Evolutionary conservation across 2,888 invertebrate species (phyloP).

Genomic region (Himalopsyche tibetana): DNA sequence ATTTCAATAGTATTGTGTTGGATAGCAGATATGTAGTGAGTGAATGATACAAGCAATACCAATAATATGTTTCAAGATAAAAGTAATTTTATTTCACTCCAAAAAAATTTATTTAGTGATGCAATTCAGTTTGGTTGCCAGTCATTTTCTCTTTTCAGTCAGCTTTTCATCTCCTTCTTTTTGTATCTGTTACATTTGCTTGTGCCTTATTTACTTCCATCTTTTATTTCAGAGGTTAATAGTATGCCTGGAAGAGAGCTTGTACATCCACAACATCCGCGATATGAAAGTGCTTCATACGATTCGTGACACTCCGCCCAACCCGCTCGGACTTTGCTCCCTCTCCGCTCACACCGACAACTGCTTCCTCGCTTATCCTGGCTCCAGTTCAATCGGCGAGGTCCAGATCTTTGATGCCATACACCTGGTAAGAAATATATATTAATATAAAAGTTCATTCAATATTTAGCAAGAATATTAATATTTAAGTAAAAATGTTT

Average conservation of each 20-base stretch:
- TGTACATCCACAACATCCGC: constrained; percentile 98
- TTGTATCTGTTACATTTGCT: neutral
- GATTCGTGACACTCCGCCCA: constrained; percentile 98
- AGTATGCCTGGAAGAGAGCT: constrained; percentile 97
- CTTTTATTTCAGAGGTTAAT: constrained; percentile 85
- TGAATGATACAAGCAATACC: too few relatives aligned
- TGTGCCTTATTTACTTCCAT: neutral
- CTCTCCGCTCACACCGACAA: constrained; percentile 92
- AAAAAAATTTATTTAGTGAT: too few relatives aligned
- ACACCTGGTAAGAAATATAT: constrained; percentile 82
- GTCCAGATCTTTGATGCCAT: constrained; percentile 96
- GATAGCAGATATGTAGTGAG: too few relatives aligned
- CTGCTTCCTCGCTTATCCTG: constrained; percentile 97
- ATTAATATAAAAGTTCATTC: neutral
- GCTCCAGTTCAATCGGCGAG: constrained; percentile 94
- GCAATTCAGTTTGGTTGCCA: too few relatives aligned
- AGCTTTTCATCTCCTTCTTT: too few relatives aligned
- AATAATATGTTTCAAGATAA: too few relatives aligned
- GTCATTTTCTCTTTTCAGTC: too few relatives aligned
- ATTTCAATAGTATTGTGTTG: too few relatives aligned
- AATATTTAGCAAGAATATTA: too few relatives aligned
- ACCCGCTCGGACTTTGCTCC: constrained; percentile 94
- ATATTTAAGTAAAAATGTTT: too few relatives aligned
- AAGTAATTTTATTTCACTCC: too few relatives aligned
- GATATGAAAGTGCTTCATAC: constrained; percentile 99